These are phyloP conservation scores for Agrotis clavis DNA, from an alignment of 2,888 invertebrate genomes.

Conservation along the genomic window DNA sequence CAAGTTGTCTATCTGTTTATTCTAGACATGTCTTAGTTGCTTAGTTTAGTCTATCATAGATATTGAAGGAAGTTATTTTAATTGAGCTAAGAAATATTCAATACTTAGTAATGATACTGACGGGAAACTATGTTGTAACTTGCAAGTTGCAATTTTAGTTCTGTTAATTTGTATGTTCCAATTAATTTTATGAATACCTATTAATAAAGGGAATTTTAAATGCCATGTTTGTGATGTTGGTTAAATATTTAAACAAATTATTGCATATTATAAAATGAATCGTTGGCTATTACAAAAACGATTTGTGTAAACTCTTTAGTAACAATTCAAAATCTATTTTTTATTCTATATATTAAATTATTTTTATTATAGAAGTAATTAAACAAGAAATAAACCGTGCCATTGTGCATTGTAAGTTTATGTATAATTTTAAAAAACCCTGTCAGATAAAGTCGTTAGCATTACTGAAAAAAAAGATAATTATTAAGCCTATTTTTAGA, in stretches of 20 bases:
- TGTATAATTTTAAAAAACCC: no score
- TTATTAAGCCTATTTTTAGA: no score
- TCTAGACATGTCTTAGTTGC: constrained; percentile 11
- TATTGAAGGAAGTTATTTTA: constrained; percentile 36
- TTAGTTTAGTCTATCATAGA: constrained; percentile 54
- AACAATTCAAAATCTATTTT: no score
- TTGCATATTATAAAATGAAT: no score
- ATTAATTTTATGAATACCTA: constrained; percentile 19
- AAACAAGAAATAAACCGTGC: no score
- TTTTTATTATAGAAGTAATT: no score
- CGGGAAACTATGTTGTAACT: not conserved
- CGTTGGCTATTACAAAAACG: no score
- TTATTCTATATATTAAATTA: no score
- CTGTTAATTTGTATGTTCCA: constrained; percentile 4
- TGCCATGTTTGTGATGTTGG: not conserved
- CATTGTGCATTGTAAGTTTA: no score
- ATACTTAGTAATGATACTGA: constrained; percentile 11
- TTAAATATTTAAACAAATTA: not conserved
- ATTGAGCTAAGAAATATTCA: constrained; percentile 21
- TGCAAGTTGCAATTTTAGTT: not conserved
- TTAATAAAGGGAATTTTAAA: not conserved
- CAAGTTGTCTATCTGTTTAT: constrained; percentile 43
- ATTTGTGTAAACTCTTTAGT: no score
- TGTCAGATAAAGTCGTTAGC: no score
- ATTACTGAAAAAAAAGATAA: no score